phyloP scores from a whole-genome alignment of 2,888 invertebrate genomes.

The Polydrusus tereticollis region DNA sequence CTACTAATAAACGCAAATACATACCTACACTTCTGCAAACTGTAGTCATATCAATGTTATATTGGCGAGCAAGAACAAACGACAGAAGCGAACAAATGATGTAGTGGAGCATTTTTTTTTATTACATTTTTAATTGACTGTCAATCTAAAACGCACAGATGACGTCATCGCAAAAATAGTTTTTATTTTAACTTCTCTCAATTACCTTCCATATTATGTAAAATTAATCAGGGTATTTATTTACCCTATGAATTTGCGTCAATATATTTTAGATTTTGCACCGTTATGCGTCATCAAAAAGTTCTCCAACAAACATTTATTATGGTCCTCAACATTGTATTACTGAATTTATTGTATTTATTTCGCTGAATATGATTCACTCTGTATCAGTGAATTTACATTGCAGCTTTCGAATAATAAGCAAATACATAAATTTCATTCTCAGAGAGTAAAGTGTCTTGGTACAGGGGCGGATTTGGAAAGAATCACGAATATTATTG shows the following conservation, averaged over 20 bases:
- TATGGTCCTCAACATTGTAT: slow-evolving; percentile 60
- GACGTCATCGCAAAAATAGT: no score
- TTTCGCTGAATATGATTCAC: slow-evolving; percentile 49
- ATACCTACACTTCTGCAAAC: no score
- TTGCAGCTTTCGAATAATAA: slow-evolving; percentile 54
- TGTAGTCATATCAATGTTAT: no score
- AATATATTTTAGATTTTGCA: slow-evolving; percentile 9
- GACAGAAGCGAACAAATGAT: no score
- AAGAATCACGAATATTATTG: background rate
- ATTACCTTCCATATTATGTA: background rate
- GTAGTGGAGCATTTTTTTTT: no score
- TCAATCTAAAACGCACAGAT: no score
- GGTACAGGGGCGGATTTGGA: slow-evolving; percentile 18
- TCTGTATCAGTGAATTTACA: slow-evolving; percentile 40
- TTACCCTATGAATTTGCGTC: background rate
- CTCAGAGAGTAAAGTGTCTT: slow-evolving; percentile 17
- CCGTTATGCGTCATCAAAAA: slow-evolving; percentile 6
- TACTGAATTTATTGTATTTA: slow-evolving; percentile 62
- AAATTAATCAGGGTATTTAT: background rate
- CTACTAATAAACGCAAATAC: no score
- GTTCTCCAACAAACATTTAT: slow-evolving; percentile 55
- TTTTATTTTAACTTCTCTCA: no score
- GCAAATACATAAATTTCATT: slow-evolving; percentile 56
- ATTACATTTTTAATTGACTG: no score
- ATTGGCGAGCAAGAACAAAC: no score